Evolutionary conservation across 2,888 invertebrate species (phyloP).

Genomic region (Caenorhabditis sp.): DNA sequence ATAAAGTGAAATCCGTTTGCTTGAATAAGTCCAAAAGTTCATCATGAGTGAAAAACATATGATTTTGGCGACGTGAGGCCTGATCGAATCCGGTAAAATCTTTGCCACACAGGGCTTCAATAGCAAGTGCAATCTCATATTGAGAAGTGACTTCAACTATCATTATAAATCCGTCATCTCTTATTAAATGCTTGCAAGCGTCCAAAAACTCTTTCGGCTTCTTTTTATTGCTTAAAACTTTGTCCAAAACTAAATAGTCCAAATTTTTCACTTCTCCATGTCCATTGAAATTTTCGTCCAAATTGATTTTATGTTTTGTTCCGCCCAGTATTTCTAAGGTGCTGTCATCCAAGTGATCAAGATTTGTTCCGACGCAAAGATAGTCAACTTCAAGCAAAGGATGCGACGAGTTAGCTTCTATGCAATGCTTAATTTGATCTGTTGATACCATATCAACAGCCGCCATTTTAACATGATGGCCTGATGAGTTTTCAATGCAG

Average conservation of each 20-base stretch:
- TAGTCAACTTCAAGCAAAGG: constrained; percentile 79
- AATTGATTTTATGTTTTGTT: constrained; percentile 70
- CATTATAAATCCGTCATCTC: constrained; percentile 84
- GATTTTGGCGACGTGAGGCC: constrained; percentile 70
- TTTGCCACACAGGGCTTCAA: constrained; percentile 73
- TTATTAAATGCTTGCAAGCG: constrained; percentile 74
- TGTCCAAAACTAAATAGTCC: constrained; percentile 81
- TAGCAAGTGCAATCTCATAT: constrained; percentile 77
- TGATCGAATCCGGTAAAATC: constrained; percentile 67
- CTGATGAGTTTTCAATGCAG: constrained; percentile 82
- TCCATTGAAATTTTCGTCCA: constrained; percentile 73
- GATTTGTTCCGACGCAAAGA: constrained; percentile 59
- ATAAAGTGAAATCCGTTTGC: constrained; percentile 79
- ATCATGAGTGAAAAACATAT: constrained; percentile 78
- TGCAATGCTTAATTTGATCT: constrained; percentile 76
- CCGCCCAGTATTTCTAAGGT: constrained; percentile 79
- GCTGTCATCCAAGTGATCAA: constrained; percentile 81
- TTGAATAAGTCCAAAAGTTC: constrained; percentile 76
- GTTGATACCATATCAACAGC: constrained; percentile 79
- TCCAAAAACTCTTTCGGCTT: constrained; percentile 78
- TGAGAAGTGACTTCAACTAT: constrained; percentile 84
- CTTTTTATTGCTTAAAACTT: constrained; percentile 78
- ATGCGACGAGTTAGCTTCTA: constrained; percentile 78
- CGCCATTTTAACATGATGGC: constrained; percentile 78
- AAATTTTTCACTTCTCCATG: constrained; percentile 78